Conservation (phyloP, 2,797 vertebrate genomes). For the Anableps anableps region DNA sequence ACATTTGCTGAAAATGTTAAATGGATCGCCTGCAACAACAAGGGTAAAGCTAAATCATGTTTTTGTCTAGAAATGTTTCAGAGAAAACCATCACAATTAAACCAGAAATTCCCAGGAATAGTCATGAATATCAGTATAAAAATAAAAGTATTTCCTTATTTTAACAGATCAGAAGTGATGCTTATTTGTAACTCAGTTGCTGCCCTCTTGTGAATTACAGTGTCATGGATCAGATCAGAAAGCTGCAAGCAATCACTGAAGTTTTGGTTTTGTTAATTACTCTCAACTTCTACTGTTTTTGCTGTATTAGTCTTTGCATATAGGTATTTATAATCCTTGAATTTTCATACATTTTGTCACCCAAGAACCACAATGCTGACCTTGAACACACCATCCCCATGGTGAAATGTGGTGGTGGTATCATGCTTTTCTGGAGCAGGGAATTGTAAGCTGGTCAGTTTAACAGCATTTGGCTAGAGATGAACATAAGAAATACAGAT, state of each 20-base stretch:
- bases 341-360: not conserved
- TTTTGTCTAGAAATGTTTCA: not conserved
- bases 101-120: not conserved
- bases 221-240: slow-evolving; percentile 40
- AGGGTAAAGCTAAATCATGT: slow-evolving; percentile 78
- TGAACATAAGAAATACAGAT: too few species aligned
- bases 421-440: not conserved
- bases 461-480: not conserved
- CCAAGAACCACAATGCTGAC: not conserved
- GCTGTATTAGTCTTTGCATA: not conserved
- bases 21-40: slow-evolving; percentile 98
- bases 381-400: not conserved
- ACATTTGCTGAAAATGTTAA: slow-evolving; percentile 92
- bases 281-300: not conserved
- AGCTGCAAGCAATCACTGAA: slow-evolving; percentile 50
- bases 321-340: not conserved
- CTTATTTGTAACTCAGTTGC: slow-evolving; percentile 49
- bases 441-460: not conserved
- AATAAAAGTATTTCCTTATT: not conserved
- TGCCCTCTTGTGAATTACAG: slow-evolving; percentile 68
- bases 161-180: slow-evolving; percentile 1
- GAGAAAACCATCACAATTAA: not conserved
- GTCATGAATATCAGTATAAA: not conserved
- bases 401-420: not conserved
- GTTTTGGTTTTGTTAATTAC: slow-evolving; percentile 1